Evolutionary conservation across 1,140 invertebrate species (phyloP), one percentile per base, ranked within the genome.

Genomic region (Procambarus clarkii): DNA sequence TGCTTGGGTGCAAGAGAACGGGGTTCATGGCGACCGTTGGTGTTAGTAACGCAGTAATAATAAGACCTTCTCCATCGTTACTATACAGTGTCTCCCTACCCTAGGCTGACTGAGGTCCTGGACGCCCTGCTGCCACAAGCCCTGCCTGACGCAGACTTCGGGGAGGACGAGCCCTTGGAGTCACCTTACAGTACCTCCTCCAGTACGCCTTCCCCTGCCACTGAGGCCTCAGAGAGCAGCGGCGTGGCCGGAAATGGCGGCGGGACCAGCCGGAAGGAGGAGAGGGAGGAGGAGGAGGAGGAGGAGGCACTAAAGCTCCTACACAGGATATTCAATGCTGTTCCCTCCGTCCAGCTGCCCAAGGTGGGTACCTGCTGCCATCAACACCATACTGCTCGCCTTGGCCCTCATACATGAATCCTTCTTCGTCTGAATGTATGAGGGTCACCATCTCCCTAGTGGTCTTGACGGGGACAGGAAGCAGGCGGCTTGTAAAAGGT

Each of bases 331-430:
- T 90, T 90, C 54, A 84, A 90, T 54, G 81, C 88, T 64, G 81
- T 90, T 84, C 88, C 88, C 54, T 84, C 88, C 50, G 80, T 90
- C 71, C 88, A 84, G 88, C 81, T 90, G 71, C 88, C 88, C 34
- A 90, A 90, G 88, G 88, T 90, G 45, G 64, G 69, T 45, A 18
- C 50, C 13, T 54, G 2, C 4, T 54, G 50, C 4, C 13, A 54
- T 54, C 13, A 34, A 34, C 34, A 34, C 34, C 34, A 1, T 34
- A 34, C 34, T 34, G 34, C 34, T 34, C 34, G 34, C 34, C 34
- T 34, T 34, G 34, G 34, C 34, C 34, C 34, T 34, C 34, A 34
- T 34, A 34, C 34, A 34, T 0, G 34, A 34, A 34, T 34, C 34
- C 34, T 34, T 34, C 34, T 34, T 34, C 34, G 34, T 34, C 34